These are phyloP conservation scores for Anthopleura xanthogrammica DNA, from an alignment of 92 coral and sea anemone species.

Conservation along the genomic window DNA sequence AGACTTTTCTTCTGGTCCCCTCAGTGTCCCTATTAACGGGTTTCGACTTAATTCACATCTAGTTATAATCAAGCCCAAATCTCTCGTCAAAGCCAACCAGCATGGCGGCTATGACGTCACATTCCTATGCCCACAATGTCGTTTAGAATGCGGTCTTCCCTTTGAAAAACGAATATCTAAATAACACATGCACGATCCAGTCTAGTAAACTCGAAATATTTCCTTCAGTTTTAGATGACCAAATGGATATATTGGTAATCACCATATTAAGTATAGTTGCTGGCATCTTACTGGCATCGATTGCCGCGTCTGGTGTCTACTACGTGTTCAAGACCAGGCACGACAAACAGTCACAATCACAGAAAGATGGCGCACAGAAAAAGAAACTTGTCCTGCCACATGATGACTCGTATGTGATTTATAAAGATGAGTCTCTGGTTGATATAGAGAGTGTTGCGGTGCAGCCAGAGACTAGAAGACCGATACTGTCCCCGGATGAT, in stretches of 20 bases:
- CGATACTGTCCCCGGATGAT: conserved; percentile 73
- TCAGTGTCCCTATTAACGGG: too few relatives aligned
- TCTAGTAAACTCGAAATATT: too few relatives aligned
- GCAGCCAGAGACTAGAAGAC: conserved; percentile 79
- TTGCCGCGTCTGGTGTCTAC: conserved; percentile 79
- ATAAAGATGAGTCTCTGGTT: conserved; percentile 62
- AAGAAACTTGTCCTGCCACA: conserved; percentile 35
- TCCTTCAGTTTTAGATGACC: not conserved
- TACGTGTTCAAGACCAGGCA: conserved; percentile 66
- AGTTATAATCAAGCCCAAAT: too few relatives aligned
- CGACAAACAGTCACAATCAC: conserved; percentile 33
- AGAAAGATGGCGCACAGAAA: conserved; percentile 38
- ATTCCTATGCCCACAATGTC: too few relatives aligned
- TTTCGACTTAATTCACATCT: too few relatives aligned
- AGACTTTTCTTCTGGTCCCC: too few relatives aligned
- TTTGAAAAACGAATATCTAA: too few relatives aligned
- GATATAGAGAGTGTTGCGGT: conserved; percentile 69
- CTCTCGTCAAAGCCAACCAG: too few relatives aligned
- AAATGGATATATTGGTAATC: conserved; percentile 70
- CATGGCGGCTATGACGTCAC: too few relatives aligned
- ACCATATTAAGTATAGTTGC: conserved; percentile 67
- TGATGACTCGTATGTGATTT: conserved; percentile 57
- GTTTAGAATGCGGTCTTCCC: too few relatives aligned
- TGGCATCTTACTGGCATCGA: conserved; percentile 74
- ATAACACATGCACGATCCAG: too few relatives aligned